Conservation (phyloP, 2,797 vertebrate species). For the Champsocephalus gunnari region DNA sequence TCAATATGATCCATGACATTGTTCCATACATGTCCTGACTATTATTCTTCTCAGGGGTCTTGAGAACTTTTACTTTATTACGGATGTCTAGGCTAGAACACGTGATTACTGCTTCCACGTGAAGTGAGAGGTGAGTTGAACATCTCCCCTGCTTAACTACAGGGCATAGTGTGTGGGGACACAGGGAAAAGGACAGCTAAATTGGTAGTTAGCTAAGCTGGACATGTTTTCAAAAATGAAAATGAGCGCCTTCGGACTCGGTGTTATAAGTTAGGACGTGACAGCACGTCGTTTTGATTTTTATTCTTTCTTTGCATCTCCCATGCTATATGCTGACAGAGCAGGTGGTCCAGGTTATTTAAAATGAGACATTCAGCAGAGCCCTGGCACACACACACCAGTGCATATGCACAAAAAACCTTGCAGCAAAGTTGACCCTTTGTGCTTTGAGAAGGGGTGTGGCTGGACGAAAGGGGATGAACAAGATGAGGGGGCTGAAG, state of each 20-base stretch:
- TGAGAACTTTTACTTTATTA: slow-evolving; percentile 81
- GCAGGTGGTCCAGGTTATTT: slow-evolving; percentile 69
- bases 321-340: slow-evolving; percentile 32
- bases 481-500: slow-evolving; percentile 66
- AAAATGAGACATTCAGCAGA: slow-evolving; percentile 59
- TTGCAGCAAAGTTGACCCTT: slow-evolving; percentile 75
- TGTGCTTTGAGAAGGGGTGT: slow-evolving; percentile 66
- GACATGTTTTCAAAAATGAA: slow-evolving; percentile 77
- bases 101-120: slow-evolving; percentile 74
- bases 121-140: slow-evolving; percentile 74
- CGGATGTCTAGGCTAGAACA: slow-evolving; percentile 62
- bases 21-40: slow-evolving; percentile 10
- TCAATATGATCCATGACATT: slow-evolving; percentile 14
- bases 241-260: slow-evolving; percentile 67
- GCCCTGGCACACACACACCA: slow-evolving; percentile 21
- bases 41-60: slow-evolving; percentile 24
- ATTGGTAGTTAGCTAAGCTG: slow-evolving; percentile 77
- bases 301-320: slow-evolving; percentile 9
- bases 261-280: slow-evolving; percentile 69
- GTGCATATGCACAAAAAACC: slow-evolving; percentile 33
- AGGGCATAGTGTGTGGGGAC: slow-evolving; percentile 67
- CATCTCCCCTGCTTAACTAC: slow-evolving; percentile 72
- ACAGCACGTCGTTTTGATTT: slow-evolving; percentile 20
- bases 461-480: slow-evolving; percentile 51
- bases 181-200: slow-evolving; percentile 65